Evolutionary conservation across 2,113 vertebrate species (phyloP).

Genomic region (Camelus bactrianus): DNA sequence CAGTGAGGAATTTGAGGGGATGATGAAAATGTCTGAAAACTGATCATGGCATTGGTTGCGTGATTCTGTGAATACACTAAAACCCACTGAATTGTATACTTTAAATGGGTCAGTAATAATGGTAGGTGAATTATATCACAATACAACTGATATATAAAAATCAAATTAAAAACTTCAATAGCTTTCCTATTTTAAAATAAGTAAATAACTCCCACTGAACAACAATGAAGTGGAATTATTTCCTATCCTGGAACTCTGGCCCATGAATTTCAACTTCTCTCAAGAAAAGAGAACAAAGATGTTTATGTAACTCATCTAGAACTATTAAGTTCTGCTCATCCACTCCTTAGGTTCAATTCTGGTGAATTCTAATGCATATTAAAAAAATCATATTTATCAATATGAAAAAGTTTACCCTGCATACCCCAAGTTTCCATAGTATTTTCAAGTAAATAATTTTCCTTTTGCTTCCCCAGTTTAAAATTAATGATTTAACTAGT

Average conservation of each 20-base stretch:
- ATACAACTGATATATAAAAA: constrained; percentile 36
- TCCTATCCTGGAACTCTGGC: background rate
- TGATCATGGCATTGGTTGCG: background rate
- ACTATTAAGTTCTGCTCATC: constrained; percentile 21
- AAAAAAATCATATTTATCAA: background rate
- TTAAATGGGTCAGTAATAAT: background rate
- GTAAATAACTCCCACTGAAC: background rate
- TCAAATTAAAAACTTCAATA: background rate
- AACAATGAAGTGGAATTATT: constrained; percentile 36
- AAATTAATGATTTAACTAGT: background rate
- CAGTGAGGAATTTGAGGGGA: constrained; percentile 2
- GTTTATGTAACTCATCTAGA: constrained; percentile 16
- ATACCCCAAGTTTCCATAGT: background rate
- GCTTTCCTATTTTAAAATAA: constrained; percentile 37
- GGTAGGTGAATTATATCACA: background rate
- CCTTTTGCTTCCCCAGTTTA: background rate
- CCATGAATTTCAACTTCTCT: constrained; percentile 27
- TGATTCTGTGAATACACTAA: constrained; percentile 7
- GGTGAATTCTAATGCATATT: background rate
- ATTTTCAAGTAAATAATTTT: constrained; percentile 50
- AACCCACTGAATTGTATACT: constrained; percentile 13
- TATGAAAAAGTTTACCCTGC: constrained; percentile 29
- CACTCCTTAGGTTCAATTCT: background rate
- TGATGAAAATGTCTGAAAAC: constrained; percentile 38
- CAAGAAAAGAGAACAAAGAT: background rate